phyloP scores from a whole-genome alignment of 2,113 vertebrate genomes.

The Pleuronectes platessa region DNA sequence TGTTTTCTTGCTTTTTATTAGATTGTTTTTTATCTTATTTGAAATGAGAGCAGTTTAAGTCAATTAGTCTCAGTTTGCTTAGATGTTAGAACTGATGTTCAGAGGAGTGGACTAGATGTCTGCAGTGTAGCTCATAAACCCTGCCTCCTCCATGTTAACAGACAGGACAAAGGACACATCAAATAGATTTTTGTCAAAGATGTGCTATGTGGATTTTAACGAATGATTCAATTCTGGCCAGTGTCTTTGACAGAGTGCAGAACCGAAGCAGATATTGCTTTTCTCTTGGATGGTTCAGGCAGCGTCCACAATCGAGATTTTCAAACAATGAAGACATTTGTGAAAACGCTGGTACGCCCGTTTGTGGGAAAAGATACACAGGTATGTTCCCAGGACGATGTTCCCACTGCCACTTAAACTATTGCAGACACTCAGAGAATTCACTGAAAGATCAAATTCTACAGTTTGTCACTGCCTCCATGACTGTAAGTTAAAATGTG shows the following conservation, averaged over 20 bases:
- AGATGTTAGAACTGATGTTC: no score
- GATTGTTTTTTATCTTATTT: no score
- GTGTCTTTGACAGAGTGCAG: constrained; percentile 66
- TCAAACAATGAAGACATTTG: constrained; percentile 57
- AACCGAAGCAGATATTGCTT: constrained; percentile 71
- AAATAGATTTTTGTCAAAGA: not conserved
- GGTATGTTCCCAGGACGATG: constrained; percentile 38
- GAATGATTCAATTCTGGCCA: not conserved
- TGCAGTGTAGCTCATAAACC: no score
- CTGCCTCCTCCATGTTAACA: not conserved
- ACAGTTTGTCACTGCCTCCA: not conserved
- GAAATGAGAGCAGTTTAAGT: no score
- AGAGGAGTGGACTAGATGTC: no score
- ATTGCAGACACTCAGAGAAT: no score
- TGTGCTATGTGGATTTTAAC: not conserved
- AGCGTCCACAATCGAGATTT: not conserved
- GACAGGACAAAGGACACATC: not conserved
- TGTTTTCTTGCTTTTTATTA: no score
- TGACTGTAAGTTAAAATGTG: not conserved
- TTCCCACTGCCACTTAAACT: not conserved
- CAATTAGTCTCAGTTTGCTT: no score
- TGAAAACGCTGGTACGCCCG: constrained; percentile 48
- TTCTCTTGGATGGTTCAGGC: constrained; percentile 80
- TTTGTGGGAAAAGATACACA: constrained; percentile 39
- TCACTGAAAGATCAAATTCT: no score